Base-by-base conservation (phyloP, 2,797 vertebrate species). In the Poecilia wingei region DNA sequence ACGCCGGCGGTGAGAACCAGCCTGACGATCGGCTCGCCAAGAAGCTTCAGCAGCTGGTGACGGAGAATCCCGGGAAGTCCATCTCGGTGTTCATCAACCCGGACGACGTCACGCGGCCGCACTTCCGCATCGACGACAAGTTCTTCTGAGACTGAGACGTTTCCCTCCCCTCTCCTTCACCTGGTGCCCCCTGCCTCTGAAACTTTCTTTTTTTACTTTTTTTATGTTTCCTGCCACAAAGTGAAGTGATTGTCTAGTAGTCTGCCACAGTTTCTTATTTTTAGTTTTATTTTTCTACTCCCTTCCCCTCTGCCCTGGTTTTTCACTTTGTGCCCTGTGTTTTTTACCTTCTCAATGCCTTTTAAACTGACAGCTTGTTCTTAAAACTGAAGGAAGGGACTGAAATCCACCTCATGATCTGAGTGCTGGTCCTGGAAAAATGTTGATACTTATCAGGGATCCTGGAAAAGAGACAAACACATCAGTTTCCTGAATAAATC, bases 81-180 rank as follows among this genome's bases (percentile, higher is more conserved):
- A 99, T 99, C 92, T 98, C 98, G 0, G 98, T 99, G 88, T 99
- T 99, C 95, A 99, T 99, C 87, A 99, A 99, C 92, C 98, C 98
- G 0, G 98, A 99, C 5, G 98, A 99, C 43, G 98, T 99, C 88
- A 99, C 98, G 0, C 92, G 98, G 87, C 98, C 98, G 10, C 98
- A 99, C 94, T 99, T 99, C 92, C 97, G 98, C 92, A 99, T 99
- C 41, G 98, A 99, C 2, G 98, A 99, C 92, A 99, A 99, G 91
- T 99, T 99, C 94, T 99, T 99, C 95, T 99, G 96, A 99, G 91
- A 80, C 79, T 53, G 74, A 41, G 7, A 36, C 9, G 20, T 16
- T 22, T 16, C 39, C 76, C 43, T 66, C 31, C 33, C 53, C 12
- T 0, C 2, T 76, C 66, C 69, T 41, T 72, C 78, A 1, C 79